Evolutionary conservation across 92 coral and sea anemone species (phyloP).

Genomic region (Anthopleura xanthogrammica): DNA sequence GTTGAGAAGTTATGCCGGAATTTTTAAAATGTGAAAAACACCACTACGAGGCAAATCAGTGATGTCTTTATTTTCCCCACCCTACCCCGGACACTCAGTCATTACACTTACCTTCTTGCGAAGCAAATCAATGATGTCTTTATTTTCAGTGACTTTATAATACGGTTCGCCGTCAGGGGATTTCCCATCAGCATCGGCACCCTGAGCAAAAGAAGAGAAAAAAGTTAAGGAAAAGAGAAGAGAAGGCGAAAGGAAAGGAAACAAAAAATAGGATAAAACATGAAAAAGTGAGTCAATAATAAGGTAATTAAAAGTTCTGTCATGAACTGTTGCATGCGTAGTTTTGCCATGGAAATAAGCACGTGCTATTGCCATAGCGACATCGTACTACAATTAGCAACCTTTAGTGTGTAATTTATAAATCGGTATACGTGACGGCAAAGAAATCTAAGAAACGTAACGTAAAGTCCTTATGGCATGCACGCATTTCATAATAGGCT

Average conservation of each 20-base stretch:
- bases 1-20: too few relatives aligned
- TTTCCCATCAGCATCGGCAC: conserved; percentile 52
- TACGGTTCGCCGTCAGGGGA: conserved; percentile 48
- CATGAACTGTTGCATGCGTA: not conserved
- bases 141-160: conserved; percentile 47
- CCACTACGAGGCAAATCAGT: too few relatives aligned
- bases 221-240: not conserved
- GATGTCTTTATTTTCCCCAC: not conserved
- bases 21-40: too few relatives aligned
- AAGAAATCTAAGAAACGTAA: too few relatives aligned
- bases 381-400: not conserved
- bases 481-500: too few relatives aligned
- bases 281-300: not conserved
- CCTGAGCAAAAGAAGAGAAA: conserved; percentile 17
- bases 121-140: conserved; percentile 37
- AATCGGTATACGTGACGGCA: not conserved
- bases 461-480: too few relatives aligned
- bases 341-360: not conserved
- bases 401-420: not conserved
- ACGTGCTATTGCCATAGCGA: not conserved
- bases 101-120: conserved; percentile 12
- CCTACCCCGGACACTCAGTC: not conserved
- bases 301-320: not conserved
- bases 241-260: not conserved
- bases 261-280: not conserved